phyloP scores from a whole-genome alignment of 1,140 invertebrate species.

The Colletes gigas region DNA sequence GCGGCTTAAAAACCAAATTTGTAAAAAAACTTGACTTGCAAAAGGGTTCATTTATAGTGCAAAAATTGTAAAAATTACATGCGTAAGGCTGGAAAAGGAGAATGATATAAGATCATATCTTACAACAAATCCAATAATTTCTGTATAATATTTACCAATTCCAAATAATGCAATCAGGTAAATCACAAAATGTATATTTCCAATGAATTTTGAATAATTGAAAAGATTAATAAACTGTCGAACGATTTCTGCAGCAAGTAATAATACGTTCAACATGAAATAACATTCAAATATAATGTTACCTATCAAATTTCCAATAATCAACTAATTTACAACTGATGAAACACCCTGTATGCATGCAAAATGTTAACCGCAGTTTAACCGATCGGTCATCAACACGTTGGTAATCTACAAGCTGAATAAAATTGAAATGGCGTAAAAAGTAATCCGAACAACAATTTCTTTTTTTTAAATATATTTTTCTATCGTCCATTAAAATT shows the following conservation, averaged over 20 bases:
- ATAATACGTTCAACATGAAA: slow-evolving; percentile 1
- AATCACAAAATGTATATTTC: slow-evolving; percentile 20
- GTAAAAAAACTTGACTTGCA: too few species aligned
- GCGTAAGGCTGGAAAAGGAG: too few species aligned
- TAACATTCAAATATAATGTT: not conserved
- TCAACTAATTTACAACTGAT: slow-evolving; percentile 14
- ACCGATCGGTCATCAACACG: not conserved
- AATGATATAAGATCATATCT: too few species aligned
- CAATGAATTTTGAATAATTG: slow-evolving; percentile 15
- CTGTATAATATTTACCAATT: not conserved
- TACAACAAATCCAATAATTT: too few species aligned
- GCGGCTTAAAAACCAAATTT: too few species aligned
- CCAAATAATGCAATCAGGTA: not conserved
- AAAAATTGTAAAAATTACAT: too few species aligned
- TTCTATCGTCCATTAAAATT: not conserved
- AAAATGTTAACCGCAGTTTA: not conserved
- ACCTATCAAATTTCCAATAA: not conserved
- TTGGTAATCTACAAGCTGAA: not conserved
- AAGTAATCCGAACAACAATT: slow-evolving; percentile 9
- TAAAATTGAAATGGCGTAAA: not conserved
- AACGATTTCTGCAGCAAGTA: not conserved
- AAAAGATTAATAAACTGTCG: not conserved
- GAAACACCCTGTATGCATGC: slow-evolving; percentile 30
- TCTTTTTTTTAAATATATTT: not conserved
- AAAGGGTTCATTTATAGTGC: too few species aligned